Percentiles rank a stretch among this genome's conserved stretches.
phyloP scores from a whole-genome alignment of 2,888 invertebrate species.

The Eupeodes luniger region DNA sequence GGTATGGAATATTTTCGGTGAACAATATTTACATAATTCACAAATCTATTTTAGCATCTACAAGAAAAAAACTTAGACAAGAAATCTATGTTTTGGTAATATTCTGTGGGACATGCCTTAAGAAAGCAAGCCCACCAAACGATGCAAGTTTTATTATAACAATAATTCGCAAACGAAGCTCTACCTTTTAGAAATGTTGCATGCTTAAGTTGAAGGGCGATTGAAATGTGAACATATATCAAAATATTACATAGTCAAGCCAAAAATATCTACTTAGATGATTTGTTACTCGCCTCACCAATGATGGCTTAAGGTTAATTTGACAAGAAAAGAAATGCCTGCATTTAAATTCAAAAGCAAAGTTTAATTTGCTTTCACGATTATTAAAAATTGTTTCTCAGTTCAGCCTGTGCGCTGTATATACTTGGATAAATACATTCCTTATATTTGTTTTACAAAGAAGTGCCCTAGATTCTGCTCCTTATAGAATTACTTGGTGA shows the following conservation, averaged over 20 bases:
- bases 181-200: too few relatives aligned
- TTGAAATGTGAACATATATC: not conserved
- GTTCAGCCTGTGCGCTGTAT: conserved; percentile 31
- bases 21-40: conserved; percentile 59
- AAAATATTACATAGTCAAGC: too few relatives aligned
- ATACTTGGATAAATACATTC: conserved; percentile 8
- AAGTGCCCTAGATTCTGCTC: conserved; percentile 61
- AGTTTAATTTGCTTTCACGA: conserved; percentile 63
- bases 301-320: conserved; percentile 32
- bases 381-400: conserved; percentile 62
- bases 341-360: not conserved
- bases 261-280: too few relatives aligned
- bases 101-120: conserved; percentile 48
- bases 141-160: not conserved
- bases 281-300: too few relatives aligned
- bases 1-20: conserved; percentile 58
- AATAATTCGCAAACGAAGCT: not conserved
- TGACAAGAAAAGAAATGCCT: conserved; percentile 40
- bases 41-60: conserved; percentile 21
- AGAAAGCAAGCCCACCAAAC: not conserved
- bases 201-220: conserved; percentile 48
- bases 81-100: conserved; percentile 49
- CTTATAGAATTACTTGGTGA: conserved; percentile 15
- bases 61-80: conserved; percentile 38
- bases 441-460: conserved; percentile 49